Conservation (phyloP, 1,140 invertebrate species). For the Lamellibrachia luymesi region DNA sequence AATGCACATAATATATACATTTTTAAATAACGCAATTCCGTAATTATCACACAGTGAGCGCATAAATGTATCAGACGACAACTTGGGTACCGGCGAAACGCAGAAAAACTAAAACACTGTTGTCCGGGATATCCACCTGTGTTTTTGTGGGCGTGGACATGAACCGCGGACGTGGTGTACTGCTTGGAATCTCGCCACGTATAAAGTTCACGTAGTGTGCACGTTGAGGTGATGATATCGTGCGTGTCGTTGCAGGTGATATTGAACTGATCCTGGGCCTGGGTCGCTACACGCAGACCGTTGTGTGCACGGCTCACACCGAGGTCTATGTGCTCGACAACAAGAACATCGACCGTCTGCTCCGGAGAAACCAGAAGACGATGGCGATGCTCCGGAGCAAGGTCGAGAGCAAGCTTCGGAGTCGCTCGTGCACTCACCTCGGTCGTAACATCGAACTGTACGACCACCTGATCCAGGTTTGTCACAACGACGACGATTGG, state of each 20-base stretch:
- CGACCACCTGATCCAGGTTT: slow-evolving; percentile 5
- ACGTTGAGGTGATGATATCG: neutral
- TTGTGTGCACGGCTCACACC: slow-evolving; percentile 24
- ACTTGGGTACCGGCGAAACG: too few species aligned
- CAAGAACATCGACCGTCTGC: slow-evolving; percentile 26
- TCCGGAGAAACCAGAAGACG: slow-evolving; percentile 20
- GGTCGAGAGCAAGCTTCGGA: slow-evolving; percentile 15
- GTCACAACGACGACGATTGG: neutral
- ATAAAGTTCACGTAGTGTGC: too few species aligned
- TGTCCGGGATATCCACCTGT: too few species aligned
- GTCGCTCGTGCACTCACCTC: neutral
- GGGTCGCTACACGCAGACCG: slow-evolving; percentile 19
- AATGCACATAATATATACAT: neutral
- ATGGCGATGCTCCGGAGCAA: slow-evolving; percentile 9
- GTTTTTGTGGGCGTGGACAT: too few species aligned
- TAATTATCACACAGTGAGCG: neutral
- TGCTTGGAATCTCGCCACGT: too few species aligned
- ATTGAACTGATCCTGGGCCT: slow-evolving; percentile 20
- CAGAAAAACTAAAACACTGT: too few species aligned
- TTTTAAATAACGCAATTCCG: neutral
- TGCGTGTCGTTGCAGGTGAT: slow-evolving; percentile 18
- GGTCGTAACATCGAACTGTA: slow-evolving; percentile 14
- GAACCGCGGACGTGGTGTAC: too few species aligned
- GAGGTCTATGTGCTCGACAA: slow-evolving; percentile 26
- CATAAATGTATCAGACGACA: too few species aligned